Evolutionary conservation across 2,797 vertebrate genomes (phyloP), one percentile per base, ranked within the genome.

Genomic region (Remorina albescens): DNA sequence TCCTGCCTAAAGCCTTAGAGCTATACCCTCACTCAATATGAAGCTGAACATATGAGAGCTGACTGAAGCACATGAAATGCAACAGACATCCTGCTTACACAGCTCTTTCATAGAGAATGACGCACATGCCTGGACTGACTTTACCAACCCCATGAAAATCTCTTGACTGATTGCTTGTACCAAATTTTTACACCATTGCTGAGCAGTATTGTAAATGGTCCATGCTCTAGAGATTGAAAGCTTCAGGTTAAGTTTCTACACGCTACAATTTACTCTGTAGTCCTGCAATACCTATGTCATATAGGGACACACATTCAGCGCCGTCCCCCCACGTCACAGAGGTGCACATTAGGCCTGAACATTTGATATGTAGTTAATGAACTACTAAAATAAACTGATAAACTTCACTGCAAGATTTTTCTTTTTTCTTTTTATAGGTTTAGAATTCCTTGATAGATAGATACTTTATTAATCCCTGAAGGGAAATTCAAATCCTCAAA

Each of bases 11-110:
- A 69, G 64, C 73, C 56, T 50, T 44, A 21, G 18, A 74, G 68
- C 56, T 55, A 70, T 57, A 0, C 70, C 79, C 75, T 73, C 51
- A 51, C 72, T 9, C 64, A 81, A 55, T 76, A 75, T 75, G 71
- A 78, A 57, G 32, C n/a, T 41, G 25, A 67, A 62, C 47, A 50
- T 61, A 63, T 68, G 51, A 60, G 59, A 68, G 54, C 51, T 18
- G 63, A 57, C 49, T 28, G 34, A 32, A 47, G 71, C 65, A 70
- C 3, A 13, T 76, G 73, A 58, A 76, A 64, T 49, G 32, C 57
- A 26, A 39, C 44, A 44, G 53, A 60, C 55, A 34, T 59, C 57
- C 55, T 58, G 80, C 79, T 78, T 71, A 78, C 23, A 3, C 56
- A 53, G 67, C 80, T 30, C 41, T 76, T 81, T 74, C 26, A 41